Evolutionary conservation across 2,797 vertebrate species (phyloP), one percentile per base, ranked within the genome.

Genomic region (Cichlasoma orientale): DNA sequence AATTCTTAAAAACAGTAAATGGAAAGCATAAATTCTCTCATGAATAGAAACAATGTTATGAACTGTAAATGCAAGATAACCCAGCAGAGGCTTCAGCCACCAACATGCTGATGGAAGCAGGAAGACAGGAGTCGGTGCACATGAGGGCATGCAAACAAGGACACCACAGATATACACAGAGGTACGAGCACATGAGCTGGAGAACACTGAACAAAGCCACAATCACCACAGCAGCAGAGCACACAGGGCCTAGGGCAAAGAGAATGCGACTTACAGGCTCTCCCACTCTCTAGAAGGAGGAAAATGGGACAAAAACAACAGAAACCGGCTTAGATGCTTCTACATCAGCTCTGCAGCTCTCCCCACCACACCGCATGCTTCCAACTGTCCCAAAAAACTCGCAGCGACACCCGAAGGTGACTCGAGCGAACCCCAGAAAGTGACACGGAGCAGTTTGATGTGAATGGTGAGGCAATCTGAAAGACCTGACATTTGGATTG

Each of bases 271-370:
- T 99, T 98, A 99, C 98, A 99, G 97, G 90, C 91, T 97, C 96
- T 96, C 98, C 98, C 98, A 99, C 94, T 99, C 97, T 96, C 98
- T 99, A 96, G 87, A 95, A 90, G 90, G 94, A 95, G 94, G 85
- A 95, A 92, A 97, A 97, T 91, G 78, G 95, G 90, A 96, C 94
- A 96, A 88, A 36, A 96, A 96, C 94, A 95, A 96, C 93, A 96
- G 94, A 95, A 80, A 96, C 82, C 94, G 86, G 82, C 95, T 95
- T 95, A 95, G 95, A 95, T 87, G 91, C 90, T 83, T 91, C 76
- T 88, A 90, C n/a, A 31, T 38, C 68, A 74, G 85, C 82, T 75
- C 5, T 41, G 68, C 61, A 82, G 73, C 77, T 56, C 72, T 75
- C 66, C 61, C 56, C 79, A 79, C 80, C 83, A 86, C 78, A 79